Conservation (phyloP, 2,113 vertebrate genomes). For the Cynoglossus semilaevis region DNA sequence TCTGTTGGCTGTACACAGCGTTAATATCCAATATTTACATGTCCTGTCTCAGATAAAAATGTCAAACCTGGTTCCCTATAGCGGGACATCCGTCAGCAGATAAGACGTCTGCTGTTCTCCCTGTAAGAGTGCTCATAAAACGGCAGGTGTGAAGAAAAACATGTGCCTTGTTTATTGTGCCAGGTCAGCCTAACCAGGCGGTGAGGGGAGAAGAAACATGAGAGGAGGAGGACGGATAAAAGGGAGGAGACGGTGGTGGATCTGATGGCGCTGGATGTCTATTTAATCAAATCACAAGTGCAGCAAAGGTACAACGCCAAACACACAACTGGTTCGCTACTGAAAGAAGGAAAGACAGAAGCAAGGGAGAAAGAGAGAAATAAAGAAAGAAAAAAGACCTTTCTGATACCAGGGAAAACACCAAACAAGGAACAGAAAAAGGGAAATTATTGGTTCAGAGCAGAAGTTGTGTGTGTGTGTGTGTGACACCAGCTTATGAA, state of each 20-base stretch:
- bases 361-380: constrained; percentile 11
- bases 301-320: constrained; percentile 34
- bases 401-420: background rate
- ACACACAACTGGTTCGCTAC: constrained; percentile 29
- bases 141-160: constrained; percentile 49
- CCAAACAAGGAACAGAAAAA: background rate
- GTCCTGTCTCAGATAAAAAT: constrained; percentile 23
- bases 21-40: constrained; percentile 25
- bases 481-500: constrained; percentile 10
- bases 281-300: constrained; percentile 61
- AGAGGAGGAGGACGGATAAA: constrained; percentile 3
- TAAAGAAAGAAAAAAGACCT: background rate
- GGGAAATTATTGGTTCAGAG: constrained; percentile 15
- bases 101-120: constrained; percentile 49
- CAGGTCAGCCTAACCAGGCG: constrained; percentile 56
- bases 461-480: background rate
- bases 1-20: background rate
- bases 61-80: background rate
- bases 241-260: constrained; percentile 9
- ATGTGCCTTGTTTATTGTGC: constrained; percentile 60
- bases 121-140: constrained; percentile 55
- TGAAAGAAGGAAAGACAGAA: background rate
- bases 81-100: constrained; percentile 35
- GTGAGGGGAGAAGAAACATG: constrained; percentile 25
- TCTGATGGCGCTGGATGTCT: constrained; percentile 39